A percentile compares a stretch with the other conserved stretches of the same genome.
These are phyloP conservation scores for Labia minor DNA, from an alignment of 2,888 invertebrate species.

Conservation along the genomic window DNA sequence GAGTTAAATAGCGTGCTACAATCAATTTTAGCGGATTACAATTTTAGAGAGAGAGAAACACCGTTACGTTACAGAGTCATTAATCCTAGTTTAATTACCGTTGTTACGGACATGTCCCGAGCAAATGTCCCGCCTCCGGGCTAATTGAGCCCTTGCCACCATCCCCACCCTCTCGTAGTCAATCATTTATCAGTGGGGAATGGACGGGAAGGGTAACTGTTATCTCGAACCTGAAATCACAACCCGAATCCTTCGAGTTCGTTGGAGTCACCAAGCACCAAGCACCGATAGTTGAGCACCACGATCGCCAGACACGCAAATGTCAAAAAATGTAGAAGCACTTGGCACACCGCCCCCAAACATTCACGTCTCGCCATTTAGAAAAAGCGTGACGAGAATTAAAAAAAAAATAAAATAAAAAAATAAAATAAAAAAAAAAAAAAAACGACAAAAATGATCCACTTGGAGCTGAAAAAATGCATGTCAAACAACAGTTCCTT, in stretches of 20 bases:
- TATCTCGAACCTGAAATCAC: background rate
- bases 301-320: background rate
- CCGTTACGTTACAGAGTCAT: conserved; percentile 1
- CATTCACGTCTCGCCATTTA: too few species aligned
- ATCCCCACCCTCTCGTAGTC: background rate
- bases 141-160: conserved; percentile 1
- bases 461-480: too few species aligned
- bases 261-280: conserved; percentile 13
- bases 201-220: background rate
- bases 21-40: conserved; percentile 7
- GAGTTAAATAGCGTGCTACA: conserved; percentile 13
- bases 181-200: background rate
- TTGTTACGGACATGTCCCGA: conserved; percentile 13
- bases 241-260: background rate
- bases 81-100: conserved; percentile 4
- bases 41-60: conserved; percentile 13
- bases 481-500: too few species aligned
- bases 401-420: too few species aligned
- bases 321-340: background rate
- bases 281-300: background rate
- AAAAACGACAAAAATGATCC: too few species aligned
- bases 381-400: too few species aligned
- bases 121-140: conserved; percentile 13
- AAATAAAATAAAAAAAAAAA: too few species aligned
- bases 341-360: background rate